Percentiles rank a stretch among this genome's conserved stretches.
Evolutionary conservation across 2,113 vertebrate genomes (phyloP).

Genomic region (Campylomormyrus tamandua): DNA sequence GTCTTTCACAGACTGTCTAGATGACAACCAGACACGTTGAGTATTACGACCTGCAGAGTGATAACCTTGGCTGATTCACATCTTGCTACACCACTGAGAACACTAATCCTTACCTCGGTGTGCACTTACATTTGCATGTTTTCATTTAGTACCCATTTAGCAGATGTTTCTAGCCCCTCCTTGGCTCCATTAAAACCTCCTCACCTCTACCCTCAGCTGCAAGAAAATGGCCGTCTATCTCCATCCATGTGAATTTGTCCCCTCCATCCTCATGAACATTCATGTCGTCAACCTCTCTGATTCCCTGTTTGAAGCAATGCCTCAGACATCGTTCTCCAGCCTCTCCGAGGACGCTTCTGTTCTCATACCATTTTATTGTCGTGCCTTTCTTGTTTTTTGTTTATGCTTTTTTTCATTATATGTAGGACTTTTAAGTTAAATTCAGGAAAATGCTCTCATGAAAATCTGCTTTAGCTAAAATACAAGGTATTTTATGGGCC

Average conservation of each 20-base stretch:
- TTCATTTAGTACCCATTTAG: not conserved
- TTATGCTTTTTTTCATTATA: not conserved
- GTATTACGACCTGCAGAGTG: not conserved
- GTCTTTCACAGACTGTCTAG: not conserved
- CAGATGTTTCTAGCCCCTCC: conserved; percentile 1
- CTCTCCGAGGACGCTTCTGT: not conserved
- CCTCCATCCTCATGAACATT: not conserved
- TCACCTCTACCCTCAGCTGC: not conserved
- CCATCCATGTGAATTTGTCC: not conserved
- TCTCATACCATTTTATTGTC: not conserved
- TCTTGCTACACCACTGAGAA: not conserved
- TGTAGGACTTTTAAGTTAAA: not conserved
- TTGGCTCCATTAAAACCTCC: not conserved
- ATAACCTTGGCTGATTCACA: not conserved
- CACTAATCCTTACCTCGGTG: not conserved
- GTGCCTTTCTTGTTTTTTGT: not conserved
- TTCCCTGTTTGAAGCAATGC: not conserved
- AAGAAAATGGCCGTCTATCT: not conserved
- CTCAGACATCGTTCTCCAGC: not conserved
- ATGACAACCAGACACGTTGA: not conserved
- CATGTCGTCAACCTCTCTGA: not conserved
- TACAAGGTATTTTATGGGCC: not conserved
- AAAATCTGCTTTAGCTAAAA: not conserved
- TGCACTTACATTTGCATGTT: not conserved
- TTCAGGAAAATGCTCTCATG: not conserved